Percentiles rank a stretch among this genome's conserved stretches.
Evolutionary conservation across 2,888 invertebrate genomes (phyloP).

Genomic region (Phlogophora meticulosa): DNA sequence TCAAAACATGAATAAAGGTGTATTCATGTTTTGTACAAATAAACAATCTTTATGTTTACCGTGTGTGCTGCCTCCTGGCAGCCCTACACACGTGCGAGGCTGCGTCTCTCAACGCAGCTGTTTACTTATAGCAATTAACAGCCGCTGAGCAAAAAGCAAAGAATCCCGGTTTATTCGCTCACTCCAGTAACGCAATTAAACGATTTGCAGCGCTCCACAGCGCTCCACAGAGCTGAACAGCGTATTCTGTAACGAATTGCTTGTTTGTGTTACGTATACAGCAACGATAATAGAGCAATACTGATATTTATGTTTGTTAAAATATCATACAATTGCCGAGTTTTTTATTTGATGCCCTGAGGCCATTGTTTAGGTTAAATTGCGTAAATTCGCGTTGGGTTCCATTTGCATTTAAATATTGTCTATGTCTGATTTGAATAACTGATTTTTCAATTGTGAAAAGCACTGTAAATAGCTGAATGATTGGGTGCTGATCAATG

Average conservation of each 20-base stretch:
- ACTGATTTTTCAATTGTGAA: slow-evolving; percentile 23
- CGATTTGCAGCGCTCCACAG: slow-evolving; percentile 38
- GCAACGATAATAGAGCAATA: slow-evolving; percentile 8
- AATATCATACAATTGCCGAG: background rate
- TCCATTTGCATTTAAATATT: slow-evolving; percentile 7
- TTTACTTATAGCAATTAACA: slow-evolving; percentile 57
- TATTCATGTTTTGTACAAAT: too few relatives aligned
- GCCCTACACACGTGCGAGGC: slow-evolving; percentile 22
- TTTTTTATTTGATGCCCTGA: background rate
- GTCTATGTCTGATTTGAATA: slow-evolving; percentile 24
- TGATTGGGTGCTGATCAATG: slow-evolving; percentile 10
- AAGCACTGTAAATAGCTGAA: background rate
- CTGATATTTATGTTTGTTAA: background rate
- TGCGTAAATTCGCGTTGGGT: background rate
- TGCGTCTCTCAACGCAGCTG: slow-evolving; percentile 47
- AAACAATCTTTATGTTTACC: too few relatives aligned
- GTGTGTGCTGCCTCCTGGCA: background rate
- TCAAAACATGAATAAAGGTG: too few relatives aligned
- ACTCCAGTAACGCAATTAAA: slow-evolving; percentile 44
- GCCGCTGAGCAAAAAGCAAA: slow-evolving; percentile 47
- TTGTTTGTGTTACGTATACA: slow-evolving; percentile 8
- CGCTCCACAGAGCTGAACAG: slow-evolving; percentile 14
- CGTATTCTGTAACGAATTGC: slow-evolving; percentile 9
- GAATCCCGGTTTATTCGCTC: slow-evolving; percentile 43
- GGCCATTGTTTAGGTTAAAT: background rate